Evolutionary conservation across 2,113 vertebrate genomes (phyloP).

Genomic region (Trachemys scripta): DNA sequence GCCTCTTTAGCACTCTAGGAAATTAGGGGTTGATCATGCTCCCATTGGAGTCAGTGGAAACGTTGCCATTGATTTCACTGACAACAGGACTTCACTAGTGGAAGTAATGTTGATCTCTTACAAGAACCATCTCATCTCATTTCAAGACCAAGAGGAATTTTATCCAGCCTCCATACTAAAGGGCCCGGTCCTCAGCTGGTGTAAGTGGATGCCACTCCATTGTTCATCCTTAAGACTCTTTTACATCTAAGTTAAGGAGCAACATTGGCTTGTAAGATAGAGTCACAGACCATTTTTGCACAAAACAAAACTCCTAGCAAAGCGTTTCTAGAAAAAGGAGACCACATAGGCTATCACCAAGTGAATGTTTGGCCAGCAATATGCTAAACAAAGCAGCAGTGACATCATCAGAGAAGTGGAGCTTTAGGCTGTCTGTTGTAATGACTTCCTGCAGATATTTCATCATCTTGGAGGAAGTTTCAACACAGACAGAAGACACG

Average conservation of each 20-base stretch:
- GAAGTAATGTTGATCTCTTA: neutral
- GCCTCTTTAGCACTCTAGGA: neutral
- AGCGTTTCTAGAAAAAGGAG: neutral
- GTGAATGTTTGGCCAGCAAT: neutral
- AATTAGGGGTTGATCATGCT: neutral
- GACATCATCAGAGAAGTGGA: neutral
- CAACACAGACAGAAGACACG: too few relatives aligned
- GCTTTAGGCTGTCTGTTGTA: neutral
- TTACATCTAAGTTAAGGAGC: neutral
- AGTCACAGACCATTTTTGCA: neutral
- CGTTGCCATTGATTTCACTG: neutral
- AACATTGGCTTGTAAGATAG: neutral
- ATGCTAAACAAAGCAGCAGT: neutral
- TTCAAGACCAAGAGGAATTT: neutral
- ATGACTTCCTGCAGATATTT: neutral
- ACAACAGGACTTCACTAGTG: neutral
- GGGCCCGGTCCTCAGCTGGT: neutral
- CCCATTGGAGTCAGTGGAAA: neutral
- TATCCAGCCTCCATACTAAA: neutral
- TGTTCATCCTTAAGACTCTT: neutral
- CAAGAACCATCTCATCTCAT: neutral
- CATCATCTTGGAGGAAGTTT: neutral
- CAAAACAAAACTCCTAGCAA: accelerated
- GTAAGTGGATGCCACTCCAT: accelerated
- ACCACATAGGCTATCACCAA: neutral